Percentiles rank a stretch among this genome's conserved stretches.
These are phyloP conservation scores for Otus sunia DNA, from an alignment of 2,113 vertebrate species.

Conservation along the genomic window DNA sequence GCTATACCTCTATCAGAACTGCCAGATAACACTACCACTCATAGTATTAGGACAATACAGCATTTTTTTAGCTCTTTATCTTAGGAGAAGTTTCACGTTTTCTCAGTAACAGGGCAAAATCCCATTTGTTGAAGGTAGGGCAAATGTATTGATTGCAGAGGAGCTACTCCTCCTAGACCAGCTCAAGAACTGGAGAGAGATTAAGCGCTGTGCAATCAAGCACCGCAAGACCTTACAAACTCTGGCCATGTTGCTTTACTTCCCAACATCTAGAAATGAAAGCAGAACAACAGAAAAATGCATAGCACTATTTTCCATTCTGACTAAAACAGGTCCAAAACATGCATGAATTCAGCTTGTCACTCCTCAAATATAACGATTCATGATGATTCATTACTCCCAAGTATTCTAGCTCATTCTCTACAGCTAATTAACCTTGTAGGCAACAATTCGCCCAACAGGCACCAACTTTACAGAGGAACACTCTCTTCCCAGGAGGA, in stretches of 20 bases:
- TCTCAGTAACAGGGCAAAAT: background rate
- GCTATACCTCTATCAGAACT: background rate
- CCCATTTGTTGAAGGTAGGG: background rate
- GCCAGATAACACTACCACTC: background rate
- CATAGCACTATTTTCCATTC: background rate
- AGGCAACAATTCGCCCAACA: background rate
- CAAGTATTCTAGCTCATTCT: slow-evolving; percentile 7
- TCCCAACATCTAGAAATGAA: background rate
- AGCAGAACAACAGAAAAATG: background rate
- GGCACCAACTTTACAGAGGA: background rate
- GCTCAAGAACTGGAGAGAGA: background rate
- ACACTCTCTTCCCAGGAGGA: background rate
- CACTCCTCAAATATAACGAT: background rate
- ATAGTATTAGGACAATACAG: background rate
- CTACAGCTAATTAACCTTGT: background rate
- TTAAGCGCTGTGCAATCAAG: background rate
- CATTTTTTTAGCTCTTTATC: background rate
- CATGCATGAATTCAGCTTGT: background rate
- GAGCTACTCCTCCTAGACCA: background rate
- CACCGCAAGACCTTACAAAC: background rate
- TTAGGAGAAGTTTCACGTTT: background rate
- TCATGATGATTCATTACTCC: background rate
- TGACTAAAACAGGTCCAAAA: slow-evolving; percentile 1
- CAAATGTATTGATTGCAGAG: background rate
- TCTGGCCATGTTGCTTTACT: background rate